Evolutionary conservation across 2,113 vertebrate genomes (phyloP), one percentile per base, ranked within the genome.

Genomic region (Cryptotis parvus): DNA sequence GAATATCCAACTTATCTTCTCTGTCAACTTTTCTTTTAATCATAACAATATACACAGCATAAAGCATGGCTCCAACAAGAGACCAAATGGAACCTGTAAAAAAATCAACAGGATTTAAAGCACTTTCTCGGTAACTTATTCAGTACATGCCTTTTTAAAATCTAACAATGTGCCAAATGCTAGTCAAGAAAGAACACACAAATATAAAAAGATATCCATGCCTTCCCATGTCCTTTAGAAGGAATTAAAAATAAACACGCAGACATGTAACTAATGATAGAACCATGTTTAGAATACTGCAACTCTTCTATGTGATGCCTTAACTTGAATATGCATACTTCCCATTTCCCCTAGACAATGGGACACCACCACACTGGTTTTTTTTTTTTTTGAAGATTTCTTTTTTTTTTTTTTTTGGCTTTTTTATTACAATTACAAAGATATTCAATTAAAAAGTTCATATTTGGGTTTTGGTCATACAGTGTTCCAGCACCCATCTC

Each of bases 1-100:
- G 99, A 94, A 99, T 99, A 97, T 99, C 99, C 18, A 99, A 98
- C 93, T 99, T 99, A 92, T 99, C 99, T 97, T 99, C 99, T 95
- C 99, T 98, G 89, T 99, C 99, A 92, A 99, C 98, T 95, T 99
- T 98, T 96, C 99, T 98, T 96, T 99, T 99, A 96, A 99, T 99
- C 99, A 99, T 99, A 49, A 99, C 99, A 66, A 99, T 99, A 96
- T 99, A 99, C 92, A 99, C 97, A 20, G 99, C 99, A 73, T 99
- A 99, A 0, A 99, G 97, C 91, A 99, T 95, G 41, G 99, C 99
- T 91, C 99, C 99, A n/a, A 98, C 98, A 93, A 99, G 97, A 4
- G 99, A 99, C 99, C 99, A 99, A 91, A 99, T 89, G 81, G 98
- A 99, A 89, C 99, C 99, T 99, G 95, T 72, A 95, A 95, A 87